Evolutionary conservation across 2,888 invertebrate species (phyloP).

Genomic region (Agriopis leucophaearia): DNA sequence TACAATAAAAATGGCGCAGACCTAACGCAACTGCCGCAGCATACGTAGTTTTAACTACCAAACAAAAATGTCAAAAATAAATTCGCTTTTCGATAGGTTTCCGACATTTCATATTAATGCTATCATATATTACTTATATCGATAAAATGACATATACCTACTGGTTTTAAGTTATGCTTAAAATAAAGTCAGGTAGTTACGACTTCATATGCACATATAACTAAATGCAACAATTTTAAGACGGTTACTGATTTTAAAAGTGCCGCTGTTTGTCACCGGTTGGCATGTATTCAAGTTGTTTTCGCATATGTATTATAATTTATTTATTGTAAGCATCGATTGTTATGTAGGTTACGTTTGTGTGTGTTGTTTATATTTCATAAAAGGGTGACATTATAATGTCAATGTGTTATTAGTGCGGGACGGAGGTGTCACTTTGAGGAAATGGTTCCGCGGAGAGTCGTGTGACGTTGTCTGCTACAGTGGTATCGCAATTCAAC

Average conservation of each 20-base stretch:
- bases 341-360: slow-evolving; percentile 37
- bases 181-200: too few species aligned
- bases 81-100: background rate
- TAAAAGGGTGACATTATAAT: slow-evolving; percentile 42
- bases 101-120: background rate
- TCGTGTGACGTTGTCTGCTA: slow-evolving; percentile 38
- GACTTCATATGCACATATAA: too few species aligned
- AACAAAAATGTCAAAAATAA: background rate
- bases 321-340: slow-evolving; percentile 32
- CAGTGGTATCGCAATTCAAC: slow-evolving; percentile 25
- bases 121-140: background rate
- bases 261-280: background rate
- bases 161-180: background rate
- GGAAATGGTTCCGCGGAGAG: slow-evolving; percentile 48
- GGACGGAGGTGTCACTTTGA: slow-evolving; percentile 47
- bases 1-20: background rate
- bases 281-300: slow-evolving; percentile 16
- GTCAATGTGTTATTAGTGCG: slow-evolving; percentile 40
- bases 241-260: background rate
- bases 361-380: slow-evolving; percentile 41
- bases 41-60: background rate
- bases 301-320: slow-evolving; percentile 14
- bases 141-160: background rate
- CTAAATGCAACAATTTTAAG: too few species aligned
- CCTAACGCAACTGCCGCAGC: background rate